Percentiles rank a stretch among this genome's conserved stretches.
Evolutionary conservation across 2,113 vertebrate genomes (phyloP).

Genomic region (Dromaius novaehollandiae): DNA sequence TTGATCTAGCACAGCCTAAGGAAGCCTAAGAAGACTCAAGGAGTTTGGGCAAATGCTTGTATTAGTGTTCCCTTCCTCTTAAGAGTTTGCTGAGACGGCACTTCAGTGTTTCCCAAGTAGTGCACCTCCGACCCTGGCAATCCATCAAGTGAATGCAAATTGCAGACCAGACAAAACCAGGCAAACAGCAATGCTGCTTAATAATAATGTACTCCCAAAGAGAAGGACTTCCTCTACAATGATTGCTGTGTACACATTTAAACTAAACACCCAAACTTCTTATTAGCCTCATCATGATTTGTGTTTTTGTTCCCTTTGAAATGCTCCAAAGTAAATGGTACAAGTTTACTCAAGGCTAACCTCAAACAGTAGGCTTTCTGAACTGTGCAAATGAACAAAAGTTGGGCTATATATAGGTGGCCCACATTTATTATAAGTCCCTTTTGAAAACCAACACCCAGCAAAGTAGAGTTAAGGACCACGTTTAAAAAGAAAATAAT

Average conservation of each 20-base stretch:
- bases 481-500: constrained; percentile 54
- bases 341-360: constrained; percentile 78
- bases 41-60: constrained; percentile 80
- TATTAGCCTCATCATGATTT: constrained; percentile 75
- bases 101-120: constrained; percentile 83
- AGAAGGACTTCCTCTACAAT: constrained; percentile 75
- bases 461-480: constrained; percentile 43
- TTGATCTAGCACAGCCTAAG: constrained; percentile 79
- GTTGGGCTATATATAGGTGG: constrained; percentile 49
- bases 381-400: constrained; percentile 52
- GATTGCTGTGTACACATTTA: constrained; percentile 81
- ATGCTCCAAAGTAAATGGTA: constrained; percentile 75
- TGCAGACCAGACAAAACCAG: constrained; percentile 81
- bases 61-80: constrained; percentile 75
- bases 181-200: constrained; percentile 82
- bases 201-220: constrained; percentile 76
- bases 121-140: constrained; percentile 84
- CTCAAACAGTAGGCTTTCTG: constrained; percentile 74
- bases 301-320: constrained; percentile 77
- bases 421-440: constrained; percentile 50
- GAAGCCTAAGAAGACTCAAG: constrained; percentile 74
- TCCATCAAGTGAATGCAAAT: constrained; percentile 86
- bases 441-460: constrained; percentile 67
- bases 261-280: constrained; percentile 77
- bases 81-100: constrained; percentile 83